Base-by-base conservation (phyloP, 2,797 vertebrate species). In the Geotrypetes seraphini region DNA sequence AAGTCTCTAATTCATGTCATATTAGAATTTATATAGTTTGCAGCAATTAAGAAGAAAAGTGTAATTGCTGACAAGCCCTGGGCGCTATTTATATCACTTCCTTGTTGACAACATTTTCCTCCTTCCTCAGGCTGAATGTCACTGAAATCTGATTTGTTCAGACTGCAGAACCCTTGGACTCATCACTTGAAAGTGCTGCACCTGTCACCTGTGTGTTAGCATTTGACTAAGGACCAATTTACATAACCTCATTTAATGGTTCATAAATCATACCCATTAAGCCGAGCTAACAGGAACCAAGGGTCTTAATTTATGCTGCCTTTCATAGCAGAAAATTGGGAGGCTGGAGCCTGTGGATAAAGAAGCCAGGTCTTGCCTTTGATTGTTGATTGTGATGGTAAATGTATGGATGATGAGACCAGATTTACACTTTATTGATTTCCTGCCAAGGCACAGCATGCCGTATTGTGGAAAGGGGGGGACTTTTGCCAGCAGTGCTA, bases 351-450 rank as follows among this genome's bases (percentile, higher is more conserved):
- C 91, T 87, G 88, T 90, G 93, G 93, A 97, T 97, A 99, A 96
- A 99, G 84, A 93, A 91, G 87, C 83, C 91, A 95, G 93, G 95
- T 97, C 92, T 94, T 93, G 90, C 88, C 92, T 99, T 96, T 99
- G 95, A 99, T 99, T 99, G 94, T 97, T 99, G 94, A 99, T 99
- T 97, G 94, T 99, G 94, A 97, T 96, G 92, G 93, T 94, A 97
- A 99, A 97, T 97, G 94, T 97, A 96, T 91, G 87, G 92, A 96
- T 99, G 95, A 99, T 97, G 96, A 99, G 95, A 92, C 96, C 93
- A 92, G 88, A 92, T 89, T 86, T 87, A 90, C 79, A 86, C 81
- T 89, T 83, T 98, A 98, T 98, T 98, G 95, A 98, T 97, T 97
- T 96, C 88, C 91, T 97, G 92, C 91, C 92, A 97, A 92, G 96